Evolutionary conservation across 2,113 vertebrate species (phyloP).

Genomic region (Oncorhynchus tshawytscha): DNA sequence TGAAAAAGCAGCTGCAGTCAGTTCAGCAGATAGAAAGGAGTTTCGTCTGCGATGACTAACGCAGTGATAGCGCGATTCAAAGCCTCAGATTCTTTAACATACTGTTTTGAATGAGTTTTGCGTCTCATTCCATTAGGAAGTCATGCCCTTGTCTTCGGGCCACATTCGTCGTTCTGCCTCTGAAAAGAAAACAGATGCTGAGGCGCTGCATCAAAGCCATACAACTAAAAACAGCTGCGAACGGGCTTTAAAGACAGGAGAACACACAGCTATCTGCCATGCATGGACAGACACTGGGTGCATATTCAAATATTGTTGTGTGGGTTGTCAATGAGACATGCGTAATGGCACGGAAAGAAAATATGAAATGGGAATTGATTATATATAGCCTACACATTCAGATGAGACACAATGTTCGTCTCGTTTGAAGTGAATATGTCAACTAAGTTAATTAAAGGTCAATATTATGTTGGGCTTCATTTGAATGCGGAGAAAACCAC

Average conservation of each 20-base stretch:
- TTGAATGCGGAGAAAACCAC: slow-evolving; percentile 48
- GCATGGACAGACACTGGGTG: background rate
- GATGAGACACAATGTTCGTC: background rate
- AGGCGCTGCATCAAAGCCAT: slow-evolving; percentile 68
- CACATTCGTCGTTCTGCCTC: slow-evolving; percentile 70
- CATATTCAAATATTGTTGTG: background rate
- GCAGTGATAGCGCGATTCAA: slow-evolving; percentile 56
- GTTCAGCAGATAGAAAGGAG: slow-evolving; percentile 38
- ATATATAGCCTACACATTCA: no score
- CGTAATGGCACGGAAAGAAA: background rate
- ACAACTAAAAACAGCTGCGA: slow-evolving; percentile 49
- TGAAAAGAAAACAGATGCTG: slow-evolving; percentile 60
- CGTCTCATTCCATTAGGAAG: slow-evolving; percentile 71
- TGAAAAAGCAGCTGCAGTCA: slow-evolving; percentile 44
- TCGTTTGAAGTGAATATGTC: background rate
- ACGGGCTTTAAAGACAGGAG: background rate
- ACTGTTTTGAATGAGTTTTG: slow-evolving; percentile 73
- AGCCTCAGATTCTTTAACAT: slow-evolving; percentile 52
- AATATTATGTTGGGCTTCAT: slow-evolving; percentile 24
- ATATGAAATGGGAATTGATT: background rate
- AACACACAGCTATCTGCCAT: background rate
- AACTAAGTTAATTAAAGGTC: background rate
- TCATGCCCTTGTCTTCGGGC: slow-evolving; percentile 72
- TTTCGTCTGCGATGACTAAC: slow-evolving; percentile 65
- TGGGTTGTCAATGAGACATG: background rate